Evolutionary conservation across 2,113 vertebrate species (phyloP), one percentile per base, ranked within the genome.

Genomic region (Forbesichthys agassizii): DNA sequence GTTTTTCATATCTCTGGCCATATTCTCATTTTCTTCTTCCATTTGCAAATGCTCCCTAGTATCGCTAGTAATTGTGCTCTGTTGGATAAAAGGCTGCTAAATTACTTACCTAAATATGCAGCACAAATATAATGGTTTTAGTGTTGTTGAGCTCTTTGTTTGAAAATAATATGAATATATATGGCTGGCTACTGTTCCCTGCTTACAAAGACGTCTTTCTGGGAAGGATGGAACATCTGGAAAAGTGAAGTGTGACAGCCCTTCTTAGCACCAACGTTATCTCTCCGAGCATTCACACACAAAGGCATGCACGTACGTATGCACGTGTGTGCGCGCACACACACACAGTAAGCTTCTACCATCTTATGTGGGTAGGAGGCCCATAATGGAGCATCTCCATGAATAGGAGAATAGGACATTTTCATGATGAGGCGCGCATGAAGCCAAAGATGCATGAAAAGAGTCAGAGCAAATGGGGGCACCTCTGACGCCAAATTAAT

Each of bases 321-420:
- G 20, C 55, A 57, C 55, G 9, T 20, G 10, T 9, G 27, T 13
- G 46, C 59, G 54, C 20, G 66, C n/a, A 49, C 59, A 18, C 14
- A 59, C 66, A 33, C 66, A 42, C 11, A 46, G 70, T 14, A 51
- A 58, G 73, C 53, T 20, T 18, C 70, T 61, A 66, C 71, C 76
- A 68, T n/a, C 9, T 18, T 14, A 64, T 60, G 52, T 42, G 27
- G 59, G 71, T 53, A 48, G 59, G 69, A 68, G 55, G 74, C 71
- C 66, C 67, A 51, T 79, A 71, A 87, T 76, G 71, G 77, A 72
- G 55, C 76, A 75, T 80, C 77, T 79, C 64, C 64, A 72, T 70
- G 73, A 85, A 78, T 61, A 75, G 76, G 5, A 42, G 4, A 42
- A 42, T 42, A 42, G 27, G 42, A 61, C 65, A 59, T 77, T 77